Percentiles rank a stretch among this genome's conserved stretches.
phyloP scores from a whole-genome alignment of 2,113 vertebrate genomes.

The Oryzias javanicus region DNA sequence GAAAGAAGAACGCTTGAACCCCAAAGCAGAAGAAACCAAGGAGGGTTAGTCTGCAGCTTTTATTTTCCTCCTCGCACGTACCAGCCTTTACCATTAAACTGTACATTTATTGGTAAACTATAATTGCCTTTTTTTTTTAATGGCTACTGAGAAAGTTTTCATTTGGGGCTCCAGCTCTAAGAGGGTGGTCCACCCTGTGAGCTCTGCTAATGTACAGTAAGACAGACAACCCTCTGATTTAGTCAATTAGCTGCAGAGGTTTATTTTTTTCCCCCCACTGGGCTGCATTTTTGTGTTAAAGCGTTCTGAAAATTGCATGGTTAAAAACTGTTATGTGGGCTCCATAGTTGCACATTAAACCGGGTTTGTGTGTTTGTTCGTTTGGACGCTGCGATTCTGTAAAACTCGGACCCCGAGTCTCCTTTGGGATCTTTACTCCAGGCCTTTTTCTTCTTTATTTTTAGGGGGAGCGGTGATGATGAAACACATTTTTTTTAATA shows the following conservation, averaged over 20 bases:
- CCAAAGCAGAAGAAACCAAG: slow-evolving; percentile 63
- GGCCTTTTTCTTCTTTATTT: slow-evolving; percentile 34
- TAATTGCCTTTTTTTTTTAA: slow-evolving; percentile 7
- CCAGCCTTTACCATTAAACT: slow-evolving; percentile 13
- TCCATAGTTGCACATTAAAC: slow-evolving; percentile 37
- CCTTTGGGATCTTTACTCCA: slow-evolving; percentile 32
- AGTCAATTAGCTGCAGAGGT: slow-evolving; percentile 58
- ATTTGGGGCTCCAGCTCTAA: slow-evolving; percentile 6
- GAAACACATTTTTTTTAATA: slow-evolving; percentile 48
- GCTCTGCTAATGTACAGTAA: slow-evolving; percentile 59
- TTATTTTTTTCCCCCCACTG: slow-evolving; percentile 2
- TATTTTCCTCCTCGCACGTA: slow-evolving; percentile 6
- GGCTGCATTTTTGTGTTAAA: slow-evolving; percentile 59
- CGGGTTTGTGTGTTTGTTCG: slow-evolving; percentile 41
- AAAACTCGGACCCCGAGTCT: slow-evolving; percentile 29
- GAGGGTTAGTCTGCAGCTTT: slow-evolving; percentile 75
- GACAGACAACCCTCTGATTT: slow-evolving; percentile 59
- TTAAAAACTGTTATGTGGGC: slow-evolving; percentile 44
- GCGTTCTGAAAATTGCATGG: slow-evolving; percentile 39
- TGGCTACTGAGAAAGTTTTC: slow-evolving; percentile 9
- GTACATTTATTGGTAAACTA: slow-evolving; percentile 15
- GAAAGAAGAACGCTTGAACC: slow-evolving; percentile 79
- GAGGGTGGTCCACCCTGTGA: slow-evolving; percentile 56
- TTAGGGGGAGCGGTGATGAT: slow-evolving; percentile 24
- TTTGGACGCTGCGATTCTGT: slow-evolving; percentile 29